Conservation (phyloP, 2,113 vertebrate genomes). For the Neoarius graeffei region DNA sequence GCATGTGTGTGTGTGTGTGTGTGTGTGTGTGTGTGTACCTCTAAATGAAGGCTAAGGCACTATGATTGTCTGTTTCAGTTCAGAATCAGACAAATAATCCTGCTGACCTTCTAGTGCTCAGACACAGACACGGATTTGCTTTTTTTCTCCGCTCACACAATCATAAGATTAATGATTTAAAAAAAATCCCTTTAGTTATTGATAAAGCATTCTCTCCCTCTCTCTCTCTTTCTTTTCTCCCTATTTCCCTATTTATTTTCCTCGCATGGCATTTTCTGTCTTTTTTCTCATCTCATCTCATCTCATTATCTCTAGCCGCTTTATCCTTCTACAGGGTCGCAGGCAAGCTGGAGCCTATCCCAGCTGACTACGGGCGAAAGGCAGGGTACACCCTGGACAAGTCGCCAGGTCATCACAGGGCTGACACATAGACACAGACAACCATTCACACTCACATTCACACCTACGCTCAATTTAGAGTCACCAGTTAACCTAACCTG, state of each 20-base stretch:
- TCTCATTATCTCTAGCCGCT: no score
- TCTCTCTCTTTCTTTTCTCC: constrained; percentile 40
- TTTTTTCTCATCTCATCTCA: neutral
- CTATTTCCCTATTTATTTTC: neutral
- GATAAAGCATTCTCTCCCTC: constrained; percentile 67
- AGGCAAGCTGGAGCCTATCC: no score
- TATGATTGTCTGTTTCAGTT: constrained; percentile 78
- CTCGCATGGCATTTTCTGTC: no score
- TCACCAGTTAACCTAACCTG: no score
- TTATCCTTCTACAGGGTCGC: no score
- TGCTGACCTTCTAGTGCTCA: constrained; percentile 77
- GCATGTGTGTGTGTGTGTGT: constrained; percentile 2
- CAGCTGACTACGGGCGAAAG: no score
- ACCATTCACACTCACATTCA: no score
- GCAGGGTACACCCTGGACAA: no score
- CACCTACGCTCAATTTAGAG: no score
- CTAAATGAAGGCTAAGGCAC: constrained; percentile 82
- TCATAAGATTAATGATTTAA: constrained; percentile 71
- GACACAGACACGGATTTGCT: constrained; percentile 61
- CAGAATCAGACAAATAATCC: constrained; percentile 82
- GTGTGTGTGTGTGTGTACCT: constrained; percentile 50
- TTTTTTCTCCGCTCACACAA: constrained; percentile 82
- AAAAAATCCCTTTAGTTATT: constrained; percentile 59
- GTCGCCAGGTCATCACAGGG: no score
- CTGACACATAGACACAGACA: no score